These are phyloP conservation scores for Rynchops niger DNA, from an alignment of 2,113 vertebrate genomes.

Conservation along the genomic window DNA sequence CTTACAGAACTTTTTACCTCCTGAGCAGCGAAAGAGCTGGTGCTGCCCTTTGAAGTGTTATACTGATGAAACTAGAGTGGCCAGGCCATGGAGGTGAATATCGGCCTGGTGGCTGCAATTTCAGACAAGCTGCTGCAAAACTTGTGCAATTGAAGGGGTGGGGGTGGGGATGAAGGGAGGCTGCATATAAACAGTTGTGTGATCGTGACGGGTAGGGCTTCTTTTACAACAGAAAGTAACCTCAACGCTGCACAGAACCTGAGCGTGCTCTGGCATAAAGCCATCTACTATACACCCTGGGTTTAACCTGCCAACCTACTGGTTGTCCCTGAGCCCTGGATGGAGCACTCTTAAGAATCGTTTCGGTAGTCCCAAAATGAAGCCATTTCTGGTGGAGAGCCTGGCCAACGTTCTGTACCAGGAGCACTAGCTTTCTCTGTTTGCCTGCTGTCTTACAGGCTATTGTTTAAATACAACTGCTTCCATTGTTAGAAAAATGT, in stretches of 20 bases:
- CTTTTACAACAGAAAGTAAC: neutral
- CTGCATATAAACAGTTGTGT: neutral
- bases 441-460: neutral
- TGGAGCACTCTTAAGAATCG: neutral
- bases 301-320: neutral
- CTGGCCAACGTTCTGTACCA: neutral
- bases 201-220: fast-evolving
- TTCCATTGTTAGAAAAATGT: neutral
- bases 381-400: neutral
- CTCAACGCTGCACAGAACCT: neutral
- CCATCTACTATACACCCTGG: too few relatives aligned
- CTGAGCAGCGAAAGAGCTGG: neutral
- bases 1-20: neutral
- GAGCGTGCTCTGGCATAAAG: neutral
- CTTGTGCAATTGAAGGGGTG: neutral
- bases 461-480: neutral
- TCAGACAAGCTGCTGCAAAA: neutral
- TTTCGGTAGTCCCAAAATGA: neutral
- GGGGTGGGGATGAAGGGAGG: neutral
- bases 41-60: neutral
- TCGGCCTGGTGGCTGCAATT: neutral
- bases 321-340: neutral
- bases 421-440: neutral
- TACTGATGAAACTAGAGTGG: neutral
- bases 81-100: neutral